phyloP scores from a whole-genome alignment of 2,113 vertebrate species.

The Cephalophus harveyi region DNA sequence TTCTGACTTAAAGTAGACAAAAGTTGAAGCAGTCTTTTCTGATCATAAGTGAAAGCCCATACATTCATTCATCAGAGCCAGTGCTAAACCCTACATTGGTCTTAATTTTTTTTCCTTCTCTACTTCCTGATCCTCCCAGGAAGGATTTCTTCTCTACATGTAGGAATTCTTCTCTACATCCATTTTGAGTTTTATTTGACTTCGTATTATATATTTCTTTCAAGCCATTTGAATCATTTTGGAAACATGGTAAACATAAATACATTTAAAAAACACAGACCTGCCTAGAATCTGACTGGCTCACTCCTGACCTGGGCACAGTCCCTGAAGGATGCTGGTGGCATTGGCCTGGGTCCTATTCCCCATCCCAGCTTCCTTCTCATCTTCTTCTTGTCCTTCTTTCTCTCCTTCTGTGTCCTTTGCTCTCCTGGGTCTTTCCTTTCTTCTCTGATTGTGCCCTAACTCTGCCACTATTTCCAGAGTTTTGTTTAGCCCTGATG shows the following conservation, averaged over 20 bases:
- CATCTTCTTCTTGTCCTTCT: neutral
- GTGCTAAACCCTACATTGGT: neutral
- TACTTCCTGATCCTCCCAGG: neutral
- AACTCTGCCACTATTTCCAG: neutral
- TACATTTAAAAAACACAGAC: neutral
- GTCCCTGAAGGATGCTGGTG: neutral
- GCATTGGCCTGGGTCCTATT: neutral
- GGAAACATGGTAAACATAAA: neutral
- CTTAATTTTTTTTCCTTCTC: neutral
- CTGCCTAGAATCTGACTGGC: neutral
- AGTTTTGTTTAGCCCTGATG: neutral
- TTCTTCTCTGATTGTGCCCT: neutral
- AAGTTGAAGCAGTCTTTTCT: neutral
- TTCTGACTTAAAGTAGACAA: neutral
- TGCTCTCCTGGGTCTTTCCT: neutral
- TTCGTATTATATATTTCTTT: neutral
- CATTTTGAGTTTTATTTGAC: slow-evolving; percentile 23
- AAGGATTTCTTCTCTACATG: neutral
- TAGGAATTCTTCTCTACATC: neutral
- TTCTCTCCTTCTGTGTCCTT: neutral
- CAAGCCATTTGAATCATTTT: neutral
- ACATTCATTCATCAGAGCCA: neutral
- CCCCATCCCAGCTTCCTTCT: neutral
- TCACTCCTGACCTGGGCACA: neutral
- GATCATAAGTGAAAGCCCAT: neutral